Evolutionary conservation across 2,797 vertebrate species (phyloP).

Genomic region (Setipinna tenuifilis): DNA sequence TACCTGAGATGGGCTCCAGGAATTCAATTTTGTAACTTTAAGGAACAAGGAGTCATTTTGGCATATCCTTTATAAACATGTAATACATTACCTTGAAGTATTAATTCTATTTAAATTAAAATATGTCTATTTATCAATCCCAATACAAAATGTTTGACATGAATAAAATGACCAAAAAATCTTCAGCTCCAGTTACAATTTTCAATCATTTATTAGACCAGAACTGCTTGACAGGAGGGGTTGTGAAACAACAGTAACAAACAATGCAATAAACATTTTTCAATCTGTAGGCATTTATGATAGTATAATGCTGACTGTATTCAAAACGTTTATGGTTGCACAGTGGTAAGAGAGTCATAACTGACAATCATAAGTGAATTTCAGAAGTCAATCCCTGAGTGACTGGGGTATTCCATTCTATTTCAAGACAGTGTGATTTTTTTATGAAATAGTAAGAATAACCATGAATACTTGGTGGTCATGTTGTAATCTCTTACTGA

Average conservation of each 20-base stretch:
- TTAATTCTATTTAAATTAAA: too few species aligned
- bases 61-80: too few species aligned
- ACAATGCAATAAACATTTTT: not conserved
- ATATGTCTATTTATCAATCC: too few species aligned
- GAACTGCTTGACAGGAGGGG: not conserved
- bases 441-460: not conserved
- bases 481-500: not conserved
- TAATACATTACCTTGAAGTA: too few species aligned
- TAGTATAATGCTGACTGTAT: not conserved
- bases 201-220: not conserved
- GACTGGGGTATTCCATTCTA: not conserved
- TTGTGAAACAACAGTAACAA: conserved; percentile 8
- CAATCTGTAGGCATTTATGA: not conserved
- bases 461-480: not conserved
- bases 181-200: not conserved
- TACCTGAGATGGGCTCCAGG: not conserved
- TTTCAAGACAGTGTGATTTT: not conserved
- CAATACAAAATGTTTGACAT: not conserved
- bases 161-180: not conserved
- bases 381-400: conserved; percentile 1
- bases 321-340: not conserved
- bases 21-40: too few species aligned
- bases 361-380: too few species aligned
- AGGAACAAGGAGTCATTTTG: too few species aligned
- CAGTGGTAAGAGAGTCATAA: not conserved